phyloP scores from a whole-genome alignment of 2,113 vertebrate species.

The Alces alces region DNA sequence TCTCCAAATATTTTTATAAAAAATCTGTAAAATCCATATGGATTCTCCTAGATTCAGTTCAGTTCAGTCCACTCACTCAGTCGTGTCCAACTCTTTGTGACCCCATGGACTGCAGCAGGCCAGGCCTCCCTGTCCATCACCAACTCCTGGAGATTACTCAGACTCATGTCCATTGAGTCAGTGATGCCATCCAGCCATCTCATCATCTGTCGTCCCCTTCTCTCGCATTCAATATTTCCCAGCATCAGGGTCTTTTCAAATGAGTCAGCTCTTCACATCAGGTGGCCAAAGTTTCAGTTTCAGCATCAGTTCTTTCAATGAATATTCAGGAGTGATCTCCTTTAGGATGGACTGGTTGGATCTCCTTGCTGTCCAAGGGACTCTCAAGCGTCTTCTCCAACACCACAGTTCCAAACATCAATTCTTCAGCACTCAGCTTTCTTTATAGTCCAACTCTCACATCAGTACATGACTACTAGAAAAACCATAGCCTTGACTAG shows the following conservation, averaged over 20 bases:
- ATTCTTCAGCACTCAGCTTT: not conserved
- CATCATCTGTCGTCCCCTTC: not conserved
- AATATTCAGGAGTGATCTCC: not conserved
- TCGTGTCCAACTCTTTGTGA: rapidly evolving
- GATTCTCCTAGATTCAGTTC: not conserved
- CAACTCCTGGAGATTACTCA: not conserved
- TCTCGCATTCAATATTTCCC: not conserved
- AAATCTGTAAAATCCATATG: not conserved
- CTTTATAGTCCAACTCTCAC: not conserved
- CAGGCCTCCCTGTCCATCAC: not conserved
- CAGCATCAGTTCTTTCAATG: not conserved
- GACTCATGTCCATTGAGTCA: not conserved
- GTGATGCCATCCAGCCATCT: not conserved
- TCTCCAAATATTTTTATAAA: not conserved
- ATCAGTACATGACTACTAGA: not conserved
- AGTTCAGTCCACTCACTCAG: not conserved
- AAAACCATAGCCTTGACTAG: not conserved
- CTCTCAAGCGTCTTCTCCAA: not conserved
- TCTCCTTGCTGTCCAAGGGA: not conserved
- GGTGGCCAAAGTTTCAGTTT: not conserved
- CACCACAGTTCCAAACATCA: not conserved
- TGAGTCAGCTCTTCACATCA: not conserved
- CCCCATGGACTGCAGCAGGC: not conserved
- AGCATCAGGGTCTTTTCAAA: not conserved
- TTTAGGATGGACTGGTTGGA: not conserved